Base-by-base conservation (phyloP, 2,888 invertebrate species). In the Alloplasta piceator region DNA sequence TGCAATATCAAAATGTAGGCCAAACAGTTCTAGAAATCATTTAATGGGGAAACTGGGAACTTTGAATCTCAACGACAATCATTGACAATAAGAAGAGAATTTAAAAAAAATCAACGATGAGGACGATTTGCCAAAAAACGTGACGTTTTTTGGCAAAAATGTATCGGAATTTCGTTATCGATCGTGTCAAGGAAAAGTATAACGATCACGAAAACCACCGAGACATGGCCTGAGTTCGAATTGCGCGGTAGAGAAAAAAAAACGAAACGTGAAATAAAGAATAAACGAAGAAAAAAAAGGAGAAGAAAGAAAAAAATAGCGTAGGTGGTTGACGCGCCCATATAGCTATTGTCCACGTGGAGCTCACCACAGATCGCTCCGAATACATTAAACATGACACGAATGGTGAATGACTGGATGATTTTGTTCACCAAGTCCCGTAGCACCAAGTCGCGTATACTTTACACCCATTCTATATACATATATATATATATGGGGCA, bases 331-430 rank as follows among this genome's bases (percentile, higher is more conserved):
- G 88, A 86, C 88, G 89, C 88, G 84, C 89, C 89, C 88, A 89
- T 85, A 81, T 83, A 81, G 72, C 87, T 83, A 88, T 88, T 89
- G 89, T 89, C 84, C 81, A 81, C 78, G 63, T 60, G 76, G 70
- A 73, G 80, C 26, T 26, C 26, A 26, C 26, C 74, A 78, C 80
- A 83, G 81, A 85, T 83, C 85, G 88, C 87, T 87, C 87, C 84
- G 87, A 89, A 88, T 87, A 85, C 89, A 89, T 88, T 87, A 88
- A 87, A 88, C 85, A 85, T 86, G 85, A 86, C 85, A 83, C 85
- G 83, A 83, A 78, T 67, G 79, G 83, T 81, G 85, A 85, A 87
- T 88, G 88, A 87, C 87, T 88, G 85, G 83, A 85, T 86, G 84
- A 85, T 86, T 86, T 86, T 84, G 84, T 87, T 81, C 80, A 82